Evolutionary conservation across 2,113 vertebrate genomes (phyloP), one percentile per base, ranked within the genome.

Genomic region (Noturus placidus): DNA sequence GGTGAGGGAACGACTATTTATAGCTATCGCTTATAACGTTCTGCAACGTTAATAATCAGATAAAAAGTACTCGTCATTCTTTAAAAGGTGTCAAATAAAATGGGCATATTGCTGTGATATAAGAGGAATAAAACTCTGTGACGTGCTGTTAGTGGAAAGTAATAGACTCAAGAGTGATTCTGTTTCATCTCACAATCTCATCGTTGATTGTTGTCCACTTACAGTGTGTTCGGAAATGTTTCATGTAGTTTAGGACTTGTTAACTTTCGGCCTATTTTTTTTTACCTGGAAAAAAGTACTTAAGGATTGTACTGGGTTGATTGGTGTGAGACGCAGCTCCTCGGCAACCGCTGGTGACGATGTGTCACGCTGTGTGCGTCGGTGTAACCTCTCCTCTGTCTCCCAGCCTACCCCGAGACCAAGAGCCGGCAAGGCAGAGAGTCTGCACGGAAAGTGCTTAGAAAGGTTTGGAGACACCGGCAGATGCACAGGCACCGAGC

Each of bases 371-470:
- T 92, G 92, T 92, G 77, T 92, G 92, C 92, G 77, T 92, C 89
- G 91, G 93, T 93, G 94, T 95, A 96, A 95, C 94, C 95, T 95
- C 94, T 95, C 93, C 93, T 94, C 93, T 83, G 67, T 90, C 91
- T 91, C 93, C 89, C 86, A 42, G 78, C 59, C 84, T 69, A 33
- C 35, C 79, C 88, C 2, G 54, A 74, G 65, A 50, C 25, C 70
- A 52, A 72, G 33, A 59, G 17, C 30, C 1, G 59, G 30, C 30
- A 70, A 52, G 54, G 42, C 56, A 61, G 56, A 61, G 54, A 50
- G 42, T 27, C 27, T 15, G 5, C 22, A 54, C 2, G 22, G n/a
- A 42, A 56, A 69, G 33, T 20, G 59, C 38, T 83, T 83, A 69
- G 61, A 82, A 50, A 70, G 77, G 19, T 54, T 59, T 14, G 14